These are phyloP conservation scores for Syngnathus typhle DNA, from an alignment of 2,113 vertebrate species.

Conservation along the genomic window DNA sequence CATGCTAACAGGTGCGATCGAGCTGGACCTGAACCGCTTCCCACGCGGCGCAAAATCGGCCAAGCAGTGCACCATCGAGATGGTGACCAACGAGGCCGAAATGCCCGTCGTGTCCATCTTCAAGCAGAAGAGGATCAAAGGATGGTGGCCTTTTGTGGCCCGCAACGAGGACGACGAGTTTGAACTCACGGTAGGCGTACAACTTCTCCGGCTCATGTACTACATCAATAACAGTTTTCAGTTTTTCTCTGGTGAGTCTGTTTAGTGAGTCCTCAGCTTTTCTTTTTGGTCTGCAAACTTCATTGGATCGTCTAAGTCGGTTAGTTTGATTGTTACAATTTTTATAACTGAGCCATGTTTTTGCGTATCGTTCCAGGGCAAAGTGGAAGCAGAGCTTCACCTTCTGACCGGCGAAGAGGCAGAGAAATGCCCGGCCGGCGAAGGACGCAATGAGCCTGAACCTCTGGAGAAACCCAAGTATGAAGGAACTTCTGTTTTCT, in stretches of 20 bases:
- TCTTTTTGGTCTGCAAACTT: background rate
- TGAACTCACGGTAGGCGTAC: slow-evolving; percentile 81
- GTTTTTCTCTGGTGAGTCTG: background rate
- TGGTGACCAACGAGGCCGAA: slow-evolving; percentile 82
- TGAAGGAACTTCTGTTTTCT: slow-evolving; percentile 43
- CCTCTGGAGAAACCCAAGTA: slow-evolving; percentile 98
- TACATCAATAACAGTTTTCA: background rate
- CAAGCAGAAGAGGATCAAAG: slow-evolving; percentile 97
- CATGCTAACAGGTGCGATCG: slow-evolving; percentile 79
- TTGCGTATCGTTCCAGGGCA: slow-evolving; percentile 74
- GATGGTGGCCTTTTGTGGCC: slow-evolving; percentile 97
- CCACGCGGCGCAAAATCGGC: slow-evolving; percentile 89
- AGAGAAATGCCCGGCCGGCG: slow-evolving; percentile 86
- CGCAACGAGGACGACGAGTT: slow-evolving; percentile 91
- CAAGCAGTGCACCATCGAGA: slow-evolving; percentile 90
- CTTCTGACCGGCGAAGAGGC: slow-evolving; percentile 91
- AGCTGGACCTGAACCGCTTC: slow-evolving; percentile 93
- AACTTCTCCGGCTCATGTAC: background rate
- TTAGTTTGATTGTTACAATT: background rate
- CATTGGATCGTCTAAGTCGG: background rate
- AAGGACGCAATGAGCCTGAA: slow-evolving; percentile 92
- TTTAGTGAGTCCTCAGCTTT: background rate
- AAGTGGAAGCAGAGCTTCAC: slow-evolving; percentile 95
- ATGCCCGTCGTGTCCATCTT: slow-evolving; percentile 94
- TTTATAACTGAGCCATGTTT: background rate